Base-by-base conservation (phyloP, 53 echinoderm and acorn worm species). In the Arbacia lixula region DNA sequence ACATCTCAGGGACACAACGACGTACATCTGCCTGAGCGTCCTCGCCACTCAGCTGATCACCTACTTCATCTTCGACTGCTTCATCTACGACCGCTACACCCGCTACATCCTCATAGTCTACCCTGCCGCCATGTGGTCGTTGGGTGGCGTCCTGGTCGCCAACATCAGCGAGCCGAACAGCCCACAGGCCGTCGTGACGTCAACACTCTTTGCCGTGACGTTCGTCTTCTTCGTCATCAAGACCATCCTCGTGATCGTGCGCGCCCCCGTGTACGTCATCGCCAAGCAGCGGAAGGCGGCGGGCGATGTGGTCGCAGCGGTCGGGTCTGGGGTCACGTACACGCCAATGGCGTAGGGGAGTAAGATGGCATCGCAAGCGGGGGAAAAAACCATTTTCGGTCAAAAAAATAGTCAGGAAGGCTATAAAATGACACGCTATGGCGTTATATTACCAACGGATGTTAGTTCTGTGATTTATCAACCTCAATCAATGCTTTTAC, bases 51-150 rank as follows among this genome's bases (percentile, higher is more conserved):
- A 88, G 19, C 49, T 95, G n/a, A 37, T 90, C 4, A 50, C 90
- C 11, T 95, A 87, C 60, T 87, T 86, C 22, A 30, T 87, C 34
- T 40, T 95, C 33, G 95, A 95, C 8, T 76, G 72, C 32, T 77
- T 86, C 43, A 50, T 92, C 29, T 88, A 71, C 21, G 95, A 95
- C 20, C 82, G 78, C 20, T 90, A 84, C 78, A 56, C 86, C 12
- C 87, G 95, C 12, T 92, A 95, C 60, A 92, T 92, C 27, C 88
- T 88, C 60, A 85, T 85, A 6, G 80, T 85, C 25, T 95, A 89
- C 82, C 64, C 83, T 0, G 86, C 86, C 17, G 88, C 88, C 24
- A 61, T 90, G 39, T 94, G 91, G 86, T 86, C 85, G 9, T 28
- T 91, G 25, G 68, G 83, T n/a, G 94, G 94, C 0, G 62, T 83